These are phyloP conservation scores for Patella vulgata DNA, from an alignment of 1,140 invertebrate species.

Conservation along the genomic window DNA sequence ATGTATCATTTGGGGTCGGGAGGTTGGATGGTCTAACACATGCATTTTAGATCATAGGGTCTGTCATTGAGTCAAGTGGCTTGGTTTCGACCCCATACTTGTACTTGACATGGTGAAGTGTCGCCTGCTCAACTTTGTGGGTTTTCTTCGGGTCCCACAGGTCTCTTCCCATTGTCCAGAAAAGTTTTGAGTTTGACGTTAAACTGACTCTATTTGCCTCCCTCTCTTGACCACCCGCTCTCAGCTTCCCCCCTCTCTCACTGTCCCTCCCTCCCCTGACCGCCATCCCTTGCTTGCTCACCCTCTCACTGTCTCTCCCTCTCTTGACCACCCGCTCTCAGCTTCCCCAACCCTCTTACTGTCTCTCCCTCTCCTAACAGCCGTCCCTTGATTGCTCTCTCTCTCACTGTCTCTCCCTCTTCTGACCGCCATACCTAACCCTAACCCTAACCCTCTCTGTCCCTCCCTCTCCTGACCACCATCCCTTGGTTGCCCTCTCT, in stretches of 20 bases:
- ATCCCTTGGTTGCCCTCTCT: conserved; percentile 2
- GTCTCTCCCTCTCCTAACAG: conserved; percentile 2
- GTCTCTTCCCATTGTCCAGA: conserved; percentile 4
- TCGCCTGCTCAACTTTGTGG: no score
- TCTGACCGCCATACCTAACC: neutral
- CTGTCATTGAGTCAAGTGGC: no score
- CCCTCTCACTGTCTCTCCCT: neutral
- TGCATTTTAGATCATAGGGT: no score
- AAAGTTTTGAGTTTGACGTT: neutral
- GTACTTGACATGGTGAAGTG: no score
- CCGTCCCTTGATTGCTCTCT: conserved; percentile 5
- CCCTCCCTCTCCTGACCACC: conserved; percentile 10
- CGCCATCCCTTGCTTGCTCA: neutral
- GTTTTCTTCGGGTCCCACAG: no score
- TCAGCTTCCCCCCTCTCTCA: neutral
- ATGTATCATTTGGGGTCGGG: neutral
- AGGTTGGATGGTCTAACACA: neutral
- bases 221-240: neutral
- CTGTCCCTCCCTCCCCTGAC: conserved; percentile 1
- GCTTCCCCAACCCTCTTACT: conserved; percentile 6
- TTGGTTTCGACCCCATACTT: no score
- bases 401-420: conserved; percentile 1
- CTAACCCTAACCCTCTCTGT: neutral
- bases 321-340: neutral
- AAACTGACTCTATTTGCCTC: neutral